phyloP scores from a whole-genome alignment of 2,797 vertebrate species.

The Adelosebastes latens region DNA sequence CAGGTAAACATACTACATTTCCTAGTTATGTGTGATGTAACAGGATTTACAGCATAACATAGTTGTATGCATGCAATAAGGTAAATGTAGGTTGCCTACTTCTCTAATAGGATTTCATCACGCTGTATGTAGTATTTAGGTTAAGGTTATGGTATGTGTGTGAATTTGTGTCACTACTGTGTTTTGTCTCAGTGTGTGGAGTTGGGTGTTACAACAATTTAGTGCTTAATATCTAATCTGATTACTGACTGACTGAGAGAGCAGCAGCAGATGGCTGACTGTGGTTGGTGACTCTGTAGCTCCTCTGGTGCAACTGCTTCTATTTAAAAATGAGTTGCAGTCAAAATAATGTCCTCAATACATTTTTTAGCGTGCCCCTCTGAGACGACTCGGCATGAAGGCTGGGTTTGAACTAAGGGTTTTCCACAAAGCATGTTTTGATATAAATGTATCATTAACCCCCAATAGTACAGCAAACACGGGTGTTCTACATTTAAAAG shows the following conservation, averaged over 20 bases:
- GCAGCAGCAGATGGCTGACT: conserved; percentile 46
- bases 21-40: conserved; percentile 1
- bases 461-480: background rate
- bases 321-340: conserved; percentile 46
- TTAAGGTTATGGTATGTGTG: conserved; percentile 1
- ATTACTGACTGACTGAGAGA: conserved; percentile 33
- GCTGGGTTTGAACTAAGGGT: background rate
- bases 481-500: background rate
- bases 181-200: conserved; percentile 1
- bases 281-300: conserved; percentile 37
- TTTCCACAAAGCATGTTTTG: background rate
- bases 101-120: conserved; percentile 56
- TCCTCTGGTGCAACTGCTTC: conserved; percentile 30
- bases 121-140: conserved; percentile 38
- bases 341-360: conserved; percentile 59
- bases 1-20: background rate
- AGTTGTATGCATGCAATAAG: background rate
- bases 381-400: conserved; percentile 35
- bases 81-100: conserved; percentile 19
- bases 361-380: conserved; percentile 54
- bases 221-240: conserved; percentile 46
- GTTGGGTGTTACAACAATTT: conserved; percentile 16
- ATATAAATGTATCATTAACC: background rate
- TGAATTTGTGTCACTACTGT: conserved; percentile 15
- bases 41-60: conserved; percentile 1